phyloP scores from a whole-genome alignment of 2,888 invertebrate genomes.

The Tiphia femorata region DNA sequence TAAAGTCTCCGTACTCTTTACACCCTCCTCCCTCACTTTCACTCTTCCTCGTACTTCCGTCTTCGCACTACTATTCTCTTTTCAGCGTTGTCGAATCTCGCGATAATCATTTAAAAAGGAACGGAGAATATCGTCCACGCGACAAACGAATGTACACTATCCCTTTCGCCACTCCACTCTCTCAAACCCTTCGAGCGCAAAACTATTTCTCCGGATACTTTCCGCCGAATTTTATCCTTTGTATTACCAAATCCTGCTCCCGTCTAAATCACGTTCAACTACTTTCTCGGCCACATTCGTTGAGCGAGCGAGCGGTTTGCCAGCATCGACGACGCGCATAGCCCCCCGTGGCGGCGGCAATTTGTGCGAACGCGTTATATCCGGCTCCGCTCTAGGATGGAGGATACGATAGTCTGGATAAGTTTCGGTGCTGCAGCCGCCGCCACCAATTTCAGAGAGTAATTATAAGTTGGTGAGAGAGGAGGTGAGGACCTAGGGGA shows the following conservation, averaged over 20 bases:
- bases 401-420: slow-evolving; percentile 24
- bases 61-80: background rate
- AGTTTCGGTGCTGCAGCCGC: slow-evolving; percentile 25
- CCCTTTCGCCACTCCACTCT: no score
- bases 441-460: slow-evolving; percentile 37
- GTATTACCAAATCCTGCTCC: background rate
- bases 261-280: background rate
- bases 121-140: no score
- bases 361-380: slow-evolving; percentile 28
- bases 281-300: background rate
- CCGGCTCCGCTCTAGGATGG: slow-evolving; percentile 21
- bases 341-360: slow-evolving; percentile 2
- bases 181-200: background rate
- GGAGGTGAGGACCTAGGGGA: background rate
- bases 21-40: slow-evolving; percentile 4
- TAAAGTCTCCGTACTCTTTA: slow-evolving; percentile 27
- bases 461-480: slow-evolving; percentile 45
- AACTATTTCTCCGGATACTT: background rate
- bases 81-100: background rate
- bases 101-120: no score
- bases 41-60: background rate
- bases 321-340: background rate
- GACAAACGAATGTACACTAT: no score
- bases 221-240: background rate
- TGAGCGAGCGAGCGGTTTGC: background rate